A percentile compares a stretch with the other conserved stretches of the same genome.
phyloP scores from a whole-genome alignment of 2,888 invertebrate species.

The Lasioglossum pauxillum region DNA sequence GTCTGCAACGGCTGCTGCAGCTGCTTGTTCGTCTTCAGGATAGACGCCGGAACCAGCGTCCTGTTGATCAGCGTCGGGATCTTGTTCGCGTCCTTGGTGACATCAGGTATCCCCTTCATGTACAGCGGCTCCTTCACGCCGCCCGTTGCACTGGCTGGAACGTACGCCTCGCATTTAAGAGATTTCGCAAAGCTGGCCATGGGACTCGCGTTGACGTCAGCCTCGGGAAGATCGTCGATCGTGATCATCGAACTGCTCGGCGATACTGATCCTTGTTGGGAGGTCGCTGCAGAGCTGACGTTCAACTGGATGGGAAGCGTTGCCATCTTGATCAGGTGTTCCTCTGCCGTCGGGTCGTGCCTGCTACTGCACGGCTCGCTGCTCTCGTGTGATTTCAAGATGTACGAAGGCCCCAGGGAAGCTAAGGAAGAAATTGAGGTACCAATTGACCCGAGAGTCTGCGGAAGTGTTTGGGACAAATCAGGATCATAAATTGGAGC shows the following conservation, averaged over 20 bases:
- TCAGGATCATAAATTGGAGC: slow-evolving; percentile 75
- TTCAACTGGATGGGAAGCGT: not conserved
- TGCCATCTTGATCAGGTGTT: slow-evolving; percentile 23
- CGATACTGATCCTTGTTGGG: slow-evolving; percentile 34
- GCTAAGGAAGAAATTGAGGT: slow-evolving; percentile 30
- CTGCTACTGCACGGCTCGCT: slow-evolving; percentile 18
- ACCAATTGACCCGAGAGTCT: slow-evolving; percentile 32
- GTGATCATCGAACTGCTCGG: slow-evolving; percentile 59
- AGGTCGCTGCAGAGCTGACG: slow-evolving; percentile 30
- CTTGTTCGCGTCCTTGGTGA: slow-evolving; percentile 75
- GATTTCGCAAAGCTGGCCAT: slow-evolving; percentile 8
- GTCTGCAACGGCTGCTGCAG: slow-evolving; percentile 73
- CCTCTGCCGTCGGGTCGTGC: not conserved
- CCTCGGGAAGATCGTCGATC: slow-evolving; percentile 72
- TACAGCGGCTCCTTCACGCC: slow-evolving; percentile 75
- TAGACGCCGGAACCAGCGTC: slow-evolving; percentile 74
- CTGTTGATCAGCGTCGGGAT: slow-evolving; percentile 76
- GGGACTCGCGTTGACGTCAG: slow-evolving; percentile 74
- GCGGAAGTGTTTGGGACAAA: slow-evolving; percentile 54
- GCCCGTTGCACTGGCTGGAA: slow-evolving; percentile 36
- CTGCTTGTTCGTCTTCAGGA: slow-evolving; percentile 76
- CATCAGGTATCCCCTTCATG: slow-evolving; percentile 73
- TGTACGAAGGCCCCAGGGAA: slow-evolving; percentile 15
- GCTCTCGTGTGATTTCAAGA: slow-evolving; percentile 6
- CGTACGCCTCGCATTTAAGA: slow-evolving; percentile 29